Conservation (phyloP, 2,888 invertebrate species). For the Crepidodera aurea region DNA sequence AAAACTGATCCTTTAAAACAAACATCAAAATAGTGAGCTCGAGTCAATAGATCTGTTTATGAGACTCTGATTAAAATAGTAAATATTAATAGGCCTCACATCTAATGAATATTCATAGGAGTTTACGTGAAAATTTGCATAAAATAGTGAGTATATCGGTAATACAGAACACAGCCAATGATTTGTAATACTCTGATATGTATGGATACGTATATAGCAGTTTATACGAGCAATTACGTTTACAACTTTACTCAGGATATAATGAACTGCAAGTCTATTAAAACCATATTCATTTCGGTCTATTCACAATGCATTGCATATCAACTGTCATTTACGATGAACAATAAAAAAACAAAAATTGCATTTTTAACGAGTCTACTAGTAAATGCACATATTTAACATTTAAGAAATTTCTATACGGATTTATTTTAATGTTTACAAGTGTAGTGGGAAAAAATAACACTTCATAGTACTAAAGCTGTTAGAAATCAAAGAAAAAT, state of each 20-base stretch:
- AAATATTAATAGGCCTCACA: slow-evolving; percentile 32
- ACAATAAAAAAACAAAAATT: slow-evolving; percentile 4
- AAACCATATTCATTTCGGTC: slow-evolving; percentile 41
- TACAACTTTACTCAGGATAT: slow-evolving; percentile 56
- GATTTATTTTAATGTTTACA: no score
- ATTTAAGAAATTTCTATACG: no score
- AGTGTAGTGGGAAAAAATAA: no score
- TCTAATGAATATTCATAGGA: slow-evolving; percentile 46
- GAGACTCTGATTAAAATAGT: slow-evolving; percentile 37
- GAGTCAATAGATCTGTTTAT: slow-evolving; percentile 32
- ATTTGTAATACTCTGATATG: slow-evolving; percentile 35
- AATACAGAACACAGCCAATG: slow-evolving; percentile 29
- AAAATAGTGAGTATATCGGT: slow-evolving; percentile 51
- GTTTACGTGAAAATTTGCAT: slow-evolving; percentile 52
- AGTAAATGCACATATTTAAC: no score
- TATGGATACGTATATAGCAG: slow-evolving; percentile 37
- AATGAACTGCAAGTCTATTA: slow-evolving; percentile 59
- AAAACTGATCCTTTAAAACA: slow-evolving; percentile 12
- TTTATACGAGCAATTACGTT: slow-evolving; percentile 45
- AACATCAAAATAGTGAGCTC: slow-evolving; percentile 21
- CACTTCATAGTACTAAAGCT: no score
- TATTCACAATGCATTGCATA: not conserved
- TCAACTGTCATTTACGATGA: not conserved
- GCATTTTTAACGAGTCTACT: no score
- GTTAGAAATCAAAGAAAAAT: no score